Evolutionary conservation across 1,140 invertebrate species (phyloP).

Genomic region (Hypothenemus hampei): DNA sequence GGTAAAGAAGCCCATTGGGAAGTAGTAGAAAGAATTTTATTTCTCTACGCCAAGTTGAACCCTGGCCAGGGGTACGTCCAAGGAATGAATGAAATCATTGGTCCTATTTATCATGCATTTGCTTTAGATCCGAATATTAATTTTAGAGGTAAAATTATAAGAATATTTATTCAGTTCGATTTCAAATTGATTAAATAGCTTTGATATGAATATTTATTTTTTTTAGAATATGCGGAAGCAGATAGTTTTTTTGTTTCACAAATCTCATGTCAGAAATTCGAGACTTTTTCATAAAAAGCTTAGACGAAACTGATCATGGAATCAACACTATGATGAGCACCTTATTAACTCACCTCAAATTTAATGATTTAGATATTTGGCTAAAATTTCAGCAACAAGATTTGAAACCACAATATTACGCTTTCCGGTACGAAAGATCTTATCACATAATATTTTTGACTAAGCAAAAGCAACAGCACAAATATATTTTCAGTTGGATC

Average conservation of each 20-base stretch:
- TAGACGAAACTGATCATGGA: constrained; percentile 88
- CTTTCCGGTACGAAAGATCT: constrained; percentile 65
- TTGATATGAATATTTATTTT: constrained; percentile 15
- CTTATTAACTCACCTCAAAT: constrained; percentile 69
- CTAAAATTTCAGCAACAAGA: constrained; percentile 73
- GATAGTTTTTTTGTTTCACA: constrained; percentile 98
- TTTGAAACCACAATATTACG: constrained; percentile 91
- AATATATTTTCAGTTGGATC: constrained; percentile 71
- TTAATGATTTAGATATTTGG: constrained; percentile 74
- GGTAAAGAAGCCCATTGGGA: constrained; percentile 93
- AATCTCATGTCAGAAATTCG: constrained; percentile 95
- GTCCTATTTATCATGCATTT: constrained; percentile 97
- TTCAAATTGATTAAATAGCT: not conserved
- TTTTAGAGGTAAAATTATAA: constrained; percentile 61
- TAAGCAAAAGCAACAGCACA: too few relatives aligned
- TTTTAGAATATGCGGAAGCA: constrained; percentile 87
- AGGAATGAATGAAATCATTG: constrained; percentile 99
- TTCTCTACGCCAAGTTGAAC: constrained; percentile 96
- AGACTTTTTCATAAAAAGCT: constrained; percentile 94
- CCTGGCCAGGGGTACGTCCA: constrained; percentile 97
- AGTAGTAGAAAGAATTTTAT: constrained; percentile 93
- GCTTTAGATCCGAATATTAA: constrained; percentile 81
- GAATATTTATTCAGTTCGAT: not conserved
- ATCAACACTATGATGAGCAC: constrained; percentile 82
- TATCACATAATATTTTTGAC: too few relatives aligned